Conservation (phyloP, 2,888 invertebrate species). For the Cheilosia pagana region DNA sequence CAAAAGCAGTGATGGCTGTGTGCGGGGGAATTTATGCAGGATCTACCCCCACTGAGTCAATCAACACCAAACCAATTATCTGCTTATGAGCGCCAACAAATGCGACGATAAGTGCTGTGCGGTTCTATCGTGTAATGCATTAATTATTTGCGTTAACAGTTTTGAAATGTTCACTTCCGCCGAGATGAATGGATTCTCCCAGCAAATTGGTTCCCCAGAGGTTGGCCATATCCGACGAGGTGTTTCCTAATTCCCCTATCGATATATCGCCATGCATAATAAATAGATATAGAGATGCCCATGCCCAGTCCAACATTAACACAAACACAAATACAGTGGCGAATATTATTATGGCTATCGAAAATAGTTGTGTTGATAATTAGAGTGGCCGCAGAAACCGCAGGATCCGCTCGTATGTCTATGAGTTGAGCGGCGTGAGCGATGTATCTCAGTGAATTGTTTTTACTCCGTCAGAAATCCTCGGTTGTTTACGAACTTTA, state of each 20-base stretch:
- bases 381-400: constrained; percentile 25
- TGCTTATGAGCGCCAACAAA: constrained; percentile 29
- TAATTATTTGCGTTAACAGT: constrained; percentile 54
- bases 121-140: constrained; percentile 36
- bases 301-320: not conserved
- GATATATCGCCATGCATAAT: constrained; percentile 12
- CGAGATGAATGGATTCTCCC: constrained; percentile 42
- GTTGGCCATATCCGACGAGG: constrained; percentile 39
- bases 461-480: not conserved
- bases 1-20: not conserved
- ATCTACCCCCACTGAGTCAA: not conserved
- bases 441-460: constrained; percentile 16
- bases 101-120: constrained; percentile 38
- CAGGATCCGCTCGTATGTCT: constrained; percentile 36
- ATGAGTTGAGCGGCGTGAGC: constrained; percentile 4
- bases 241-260: constrained; percentile 2
- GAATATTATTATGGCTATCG: constrained; percentile 38
- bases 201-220: constrained; percentile 39
- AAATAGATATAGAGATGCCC: not conserved
- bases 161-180: constrained; percentile 50
- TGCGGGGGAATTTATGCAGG: not conserved
- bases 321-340: not conserved
- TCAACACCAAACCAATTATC: constrained; percentile 50
- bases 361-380: constrained; percentile 33
- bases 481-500: constrained; percentile 46